phyloP scores from a whole-genome alignment of 2,888 invertebrate genomes.

The Calameuta pallipes region DNA sequence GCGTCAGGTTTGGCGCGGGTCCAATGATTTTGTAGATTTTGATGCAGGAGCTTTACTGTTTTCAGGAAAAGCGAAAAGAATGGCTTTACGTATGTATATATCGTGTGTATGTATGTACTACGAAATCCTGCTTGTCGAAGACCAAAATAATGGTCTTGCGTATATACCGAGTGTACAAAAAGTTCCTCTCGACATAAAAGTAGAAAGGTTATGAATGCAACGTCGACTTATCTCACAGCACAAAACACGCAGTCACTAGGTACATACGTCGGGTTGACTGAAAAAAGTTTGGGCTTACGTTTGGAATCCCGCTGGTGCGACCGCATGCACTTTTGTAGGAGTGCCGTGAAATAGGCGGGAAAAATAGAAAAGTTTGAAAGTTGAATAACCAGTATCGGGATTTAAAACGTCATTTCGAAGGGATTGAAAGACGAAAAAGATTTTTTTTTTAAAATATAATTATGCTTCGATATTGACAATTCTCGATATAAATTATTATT shows the following conservation, averaged over 20 bases:
- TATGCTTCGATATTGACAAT: background rate
- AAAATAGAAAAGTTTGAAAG: background rate
- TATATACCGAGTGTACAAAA: background rate
- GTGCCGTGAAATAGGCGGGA: background rate
- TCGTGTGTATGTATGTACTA: background rate
- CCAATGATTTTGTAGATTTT: constrained; percentile 8
- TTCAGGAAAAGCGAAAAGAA: background rate
- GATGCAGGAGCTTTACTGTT: background rate
- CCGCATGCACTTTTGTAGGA: background rate
- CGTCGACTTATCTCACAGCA: background rate
- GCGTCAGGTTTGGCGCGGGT: constrained; percentile 6
- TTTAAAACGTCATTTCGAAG: background rate
- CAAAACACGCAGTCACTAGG: background rate
- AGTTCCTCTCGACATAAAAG: background rate
- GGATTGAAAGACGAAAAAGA: too few species aligned
- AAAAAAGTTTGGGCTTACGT: background rate
- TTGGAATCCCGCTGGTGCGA: background rate
- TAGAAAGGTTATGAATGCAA: background rate
- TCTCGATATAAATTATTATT: background rate
- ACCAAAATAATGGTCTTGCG: background rate
- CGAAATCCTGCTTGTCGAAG: background rate
- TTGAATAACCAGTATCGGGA: background rate
- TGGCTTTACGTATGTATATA: background rate
- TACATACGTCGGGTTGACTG: background rate
- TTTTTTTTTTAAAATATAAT: too few species aligned